Conservation (phyloP, 1,140 invertebrate species). For the Drosophila quadrilineata region DNA sequence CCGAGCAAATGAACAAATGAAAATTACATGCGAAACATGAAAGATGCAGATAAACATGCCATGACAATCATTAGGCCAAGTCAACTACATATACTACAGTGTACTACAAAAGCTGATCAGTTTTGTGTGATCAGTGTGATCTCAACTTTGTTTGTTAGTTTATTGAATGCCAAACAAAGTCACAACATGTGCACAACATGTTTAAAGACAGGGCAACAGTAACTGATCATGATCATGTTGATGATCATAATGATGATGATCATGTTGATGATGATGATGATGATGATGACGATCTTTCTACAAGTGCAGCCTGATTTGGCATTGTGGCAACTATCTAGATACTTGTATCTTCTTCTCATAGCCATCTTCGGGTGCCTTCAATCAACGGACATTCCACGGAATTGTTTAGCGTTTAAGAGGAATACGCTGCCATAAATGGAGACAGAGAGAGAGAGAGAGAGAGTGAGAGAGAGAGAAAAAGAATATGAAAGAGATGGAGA, state of each 20-base stretch:
- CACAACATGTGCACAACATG: conserved; percentile 72
- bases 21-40: conserved; percentile 78
- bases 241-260: conserved; percentile 38
- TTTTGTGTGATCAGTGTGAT: conserved; percentile 72
- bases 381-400: conserved; percentile 53
- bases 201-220: conserved; percentile 32
- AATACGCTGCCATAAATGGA: no score
- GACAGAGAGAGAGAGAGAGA: no score
- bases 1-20: conserved; percentile 48
- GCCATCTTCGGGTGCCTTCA: conserved; percentile 64
- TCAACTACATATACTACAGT: conserved; percentile 22
- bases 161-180: conserved; percentile 80
- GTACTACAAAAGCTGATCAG: conserved; percentile 41
- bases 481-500: no score
- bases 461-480: no score
- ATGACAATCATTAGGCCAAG: conserved; percentile 48
- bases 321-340: conserved; percentile 1
- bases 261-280: conserved; percentile 34
- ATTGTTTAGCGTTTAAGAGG: conserved; percentile 69
- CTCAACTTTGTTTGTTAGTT: conserved; percentile 42
- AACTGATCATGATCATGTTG: conserved; percentile 56
- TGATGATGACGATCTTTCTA: conserved; percentile 22
- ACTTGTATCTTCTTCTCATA: conserved; percentile 30
- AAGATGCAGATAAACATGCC: conserved; percentile 77
- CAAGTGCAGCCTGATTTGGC: conserved; percentile 43